Evolutionary conservation across 2,888 invertebrate genomes (phyloP).

Genomic region (Drosophila ustulata): DNA sequence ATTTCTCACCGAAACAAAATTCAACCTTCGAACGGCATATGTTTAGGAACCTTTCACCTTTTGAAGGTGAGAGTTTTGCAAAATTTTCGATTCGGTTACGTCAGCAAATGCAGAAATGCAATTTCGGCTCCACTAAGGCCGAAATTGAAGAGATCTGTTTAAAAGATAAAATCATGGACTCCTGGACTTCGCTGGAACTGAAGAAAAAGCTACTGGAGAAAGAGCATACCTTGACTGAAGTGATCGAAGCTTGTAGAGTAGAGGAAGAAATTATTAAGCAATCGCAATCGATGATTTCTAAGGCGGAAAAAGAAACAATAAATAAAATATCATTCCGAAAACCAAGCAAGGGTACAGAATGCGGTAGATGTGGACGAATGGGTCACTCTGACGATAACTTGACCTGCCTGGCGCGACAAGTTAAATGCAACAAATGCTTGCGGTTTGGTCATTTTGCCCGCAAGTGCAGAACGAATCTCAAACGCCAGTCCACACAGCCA

Average conservation of each 20-base stretch:
- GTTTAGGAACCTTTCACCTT: background rate
- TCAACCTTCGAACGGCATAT: background rate
- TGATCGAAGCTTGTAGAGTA: background rate
- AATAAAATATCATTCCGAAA: background rate
- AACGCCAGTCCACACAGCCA: background rate
- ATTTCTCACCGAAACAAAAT: conserved; percentile 1
- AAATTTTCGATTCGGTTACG: background rate
- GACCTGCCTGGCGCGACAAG: background rate
- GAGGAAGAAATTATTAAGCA: background rate
- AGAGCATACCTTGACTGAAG: background rate
- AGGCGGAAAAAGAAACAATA: background rate
- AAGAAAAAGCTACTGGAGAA: too few relatives aligned
- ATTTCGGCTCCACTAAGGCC: background rate
- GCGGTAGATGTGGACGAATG: background rate
- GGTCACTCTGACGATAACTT: background rate
- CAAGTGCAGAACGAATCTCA: conserved; percentile 1
- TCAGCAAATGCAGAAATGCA: background rate
- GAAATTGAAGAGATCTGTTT: background rate
- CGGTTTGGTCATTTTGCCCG: background rate
- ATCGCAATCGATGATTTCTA: background rate
- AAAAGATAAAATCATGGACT: background rate
- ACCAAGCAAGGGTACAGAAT: background rate
- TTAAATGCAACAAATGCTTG: background rate
- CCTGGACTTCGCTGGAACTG: too few relatives aligned
- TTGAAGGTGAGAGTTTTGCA: too few relatives aligned